Percentiles rank a stretch among this genome's conserved stretches.
These are phyloP conservation scores for honey bee (Apis mellifera) DNA, from an alignment of 1,140 invertebrate genomes.

Conservation along the genomic window DNA sequence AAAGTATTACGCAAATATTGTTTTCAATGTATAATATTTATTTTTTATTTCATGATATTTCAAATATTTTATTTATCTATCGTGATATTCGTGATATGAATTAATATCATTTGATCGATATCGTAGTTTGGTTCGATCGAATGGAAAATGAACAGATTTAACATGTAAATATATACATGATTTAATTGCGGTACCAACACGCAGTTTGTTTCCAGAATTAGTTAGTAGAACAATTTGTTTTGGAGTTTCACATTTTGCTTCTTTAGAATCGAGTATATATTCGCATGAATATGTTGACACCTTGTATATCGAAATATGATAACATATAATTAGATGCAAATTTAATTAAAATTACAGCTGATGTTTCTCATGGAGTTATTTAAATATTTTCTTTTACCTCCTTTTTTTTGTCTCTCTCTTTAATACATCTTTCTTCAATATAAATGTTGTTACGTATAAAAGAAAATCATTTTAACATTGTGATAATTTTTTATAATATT, in stretches of 20 bases:
- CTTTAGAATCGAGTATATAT: no score
- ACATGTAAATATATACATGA: background rate
- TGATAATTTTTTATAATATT: no score
- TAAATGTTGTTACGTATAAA: no score
- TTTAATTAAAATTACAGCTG: slow-evolving; percentile 4
- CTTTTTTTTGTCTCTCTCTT: no score
- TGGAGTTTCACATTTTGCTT: background rate
- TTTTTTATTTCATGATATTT: background rate
- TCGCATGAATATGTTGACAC: no score
- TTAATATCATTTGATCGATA: background rate
- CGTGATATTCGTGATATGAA: background rate
- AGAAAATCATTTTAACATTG: no score
- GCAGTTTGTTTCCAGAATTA: background rate
- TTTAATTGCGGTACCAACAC: background rate
- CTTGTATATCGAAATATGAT: no score
- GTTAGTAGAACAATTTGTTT: background rate
- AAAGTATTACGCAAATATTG: no score
- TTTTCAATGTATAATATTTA: no score
- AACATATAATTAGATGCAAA: background rate
- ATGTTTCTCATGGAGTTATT: background rate
- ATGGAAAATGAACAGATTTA: background rate
- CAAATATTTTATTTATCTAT: no score
- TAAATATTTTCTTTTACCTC: background rate
- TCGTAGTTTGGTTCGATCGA: background rate
- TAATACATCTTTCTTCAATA: no score